Percentiles rank a stretch among this genome's conserved stretches.
phyloP scores from a whole-genome alignment of 2,113 vertebrate species.

The Miniopterus natalensis region DNA sequence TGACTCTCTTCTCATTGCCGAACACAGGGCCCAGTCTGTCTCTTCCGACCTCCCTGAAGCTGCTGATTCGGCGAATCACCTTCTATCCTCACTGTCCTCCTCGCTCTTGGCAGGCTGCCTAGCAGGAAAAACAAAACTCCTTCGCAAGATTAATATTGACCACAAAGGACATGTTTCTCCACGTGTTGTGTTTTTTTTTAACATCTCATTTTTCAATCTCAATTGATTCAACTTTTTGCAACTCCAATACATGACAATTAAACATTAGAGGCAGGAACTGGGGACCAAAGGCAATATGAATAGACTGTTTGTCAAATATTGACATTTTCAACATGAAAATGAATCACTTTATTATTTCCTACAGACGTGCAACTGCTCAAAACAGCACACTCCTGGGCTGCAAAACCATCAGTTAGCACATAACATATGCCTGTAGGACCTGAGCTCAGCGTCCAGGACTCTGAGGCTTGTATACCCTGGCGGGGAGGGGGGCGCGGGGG shows the following conservation, averaged over 20 bases:
- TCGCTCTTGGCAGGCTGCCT: conserved; percentile 51
- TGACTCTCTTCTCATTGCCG: background rate
- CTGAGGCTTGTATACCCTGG: background rate
- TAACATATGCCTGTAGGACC: background rate
- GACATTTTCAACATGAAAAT: background rate
- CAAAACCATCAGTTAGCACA: accelerated
- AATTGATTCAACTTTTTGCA: background rate
- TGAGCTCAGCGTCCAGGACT: background rate
- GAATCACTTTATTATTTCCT: background rate
- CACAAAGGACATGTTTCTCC: conserved; percentile 52
- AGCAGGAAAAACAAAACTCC: background rate
- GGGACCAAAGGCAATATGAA: background rate
- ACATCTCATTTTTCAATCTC: conserved; percentile 45
- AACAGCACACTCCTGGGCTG: background rate
- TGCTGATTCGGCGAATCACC: background rate
- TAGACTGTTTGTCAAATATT: background rate
- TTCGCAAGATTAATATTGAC: conserved; percentile 52
- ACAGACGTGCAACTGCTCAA: background rate
- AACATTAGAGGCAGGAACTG: background rate
- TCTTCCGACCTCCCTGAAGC: background rate
- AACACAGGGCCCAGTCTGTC: background rate
- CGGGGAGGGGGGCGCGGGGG: too few relatives aligned
- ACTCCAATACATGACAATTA: background rate
- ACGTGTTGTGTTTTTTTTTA: background rate
- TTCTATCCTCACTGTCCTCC: background rate